These are phyloP conservation scores for Meleagris gallopavo DNA, from an alignment of 2,113 vertebrate genomes.

Conservation along the genomic window DNA sequence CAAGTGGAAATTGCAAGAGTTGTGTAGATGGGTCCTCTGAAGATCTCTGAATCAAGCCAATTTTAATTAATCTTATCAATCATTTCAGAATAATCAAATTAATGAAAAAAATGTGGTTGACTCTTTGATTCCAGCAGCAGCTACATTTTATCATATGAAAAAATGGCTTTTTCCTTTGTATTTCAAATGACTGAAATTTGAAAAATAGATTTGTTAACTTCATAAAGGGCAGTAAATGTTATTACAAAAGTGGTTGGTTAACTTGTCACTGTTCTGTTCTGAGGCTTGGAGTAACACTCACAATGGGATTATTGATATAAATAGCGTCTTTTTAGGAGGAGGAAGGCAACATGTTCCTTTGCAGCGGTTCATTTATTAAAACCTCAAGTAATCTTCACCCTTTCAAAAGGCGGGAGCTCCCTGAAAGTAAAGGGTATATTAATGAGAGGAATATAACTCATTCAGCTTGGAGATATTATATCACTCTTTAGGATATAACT, in stretches of 20 bases:
- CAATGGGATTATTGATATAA: slow-evolving; percentile 73
- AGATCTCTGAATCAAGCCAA: slow-evolving; percentile 75
- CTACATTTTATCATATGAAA: slow-evolving; percentile 77
- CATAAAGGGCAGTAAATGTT: slow-evolving; percentile 80
- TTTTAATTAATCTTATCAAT: slow-evolving; percentile 81
- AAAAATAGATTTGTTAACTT: slow-evolving; percentile 81
- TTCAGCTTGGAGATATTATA: not conserved
- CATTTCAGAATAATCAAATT: slow-evolving; percentile 78
- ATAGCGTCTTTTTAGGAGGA: slow-evolving; percentile 65
- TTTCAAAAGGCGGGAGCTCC: slow-evolving; percentile 38
- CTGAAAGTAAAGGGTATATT: slow-evolving; percentile 62
- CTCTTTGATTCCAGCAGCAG: slow-evolving; percentile 71
- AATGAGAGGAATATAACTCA: slow-evolving; percentile 51
- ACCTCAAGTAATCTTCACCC: slow-evolving; percentile 60
- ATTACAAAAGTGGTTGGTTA: slow-evolving; percentile 78
- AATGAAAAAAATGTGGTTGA: slow-evolving; percentile 75
- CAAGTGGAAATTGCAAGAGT: slow-evolving; percentile 68
- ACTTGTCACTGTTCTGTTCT: slow-evolving; percentile 78
- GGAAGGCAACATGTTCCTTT: slow-evolving; percentile 63
- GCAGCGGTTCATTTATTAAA: slow-evolving; percentile 73
- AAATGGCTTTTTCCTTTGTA: slow-evolving; percentile 74
- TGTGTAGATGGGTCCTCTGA: slow-evolving; percentile 64
- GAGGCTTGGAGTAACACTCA: slow-evolving; percentile 63
- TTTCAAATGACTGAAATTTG: slow-evolving; percentile 80
- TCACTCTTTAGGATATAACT: slow-evolving; percentile 16